These are phyloP conservation scores for Laspeyria flexula DNA, from an alignment of 2,888 invertebrate genomes.

Conservation along the genomic window DNA sequence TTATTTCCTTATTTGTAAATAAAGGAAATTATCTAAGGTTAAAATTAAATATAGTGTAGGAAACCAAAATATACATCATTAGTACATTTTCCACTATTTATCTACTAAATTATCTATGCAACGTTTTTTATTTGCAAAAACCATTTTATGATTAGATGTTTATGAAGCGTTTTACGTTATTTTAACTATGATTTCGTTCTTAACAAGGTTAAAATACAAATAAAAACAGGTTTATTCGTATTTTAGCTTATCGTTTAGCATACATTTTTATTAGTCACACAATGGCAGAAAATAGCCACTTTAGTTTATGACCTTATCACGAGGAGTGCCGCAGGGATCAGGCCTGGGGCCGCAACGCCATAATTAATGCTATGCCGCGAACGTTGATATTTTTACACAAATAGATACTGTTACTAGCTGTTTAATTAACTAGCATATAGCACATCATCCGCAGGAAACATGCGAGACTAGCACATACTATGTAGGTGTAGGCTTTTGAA, in stretches of 20 bases:
- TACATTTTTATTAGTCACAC: not conserved
- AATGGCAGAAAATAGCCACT: not conserved
- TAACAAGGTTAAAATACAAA: not conserved
- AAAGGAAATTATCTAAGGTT: conserved; percentile 32
- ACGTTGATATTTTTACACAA: not conserved
- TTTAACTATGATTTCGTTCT: not conserved
- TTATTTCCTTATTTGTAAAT: conserved; percentile 36
- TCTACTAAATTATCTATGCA: conserved; percentile 25
- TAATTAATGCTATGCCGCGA: not conserved
- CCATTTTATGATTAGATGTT: not conserved
- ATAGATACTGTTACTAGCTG: not conserved
- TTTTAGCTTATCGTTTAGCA: not conserved
- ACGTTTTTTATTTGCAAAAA: conserved; percentile 7
- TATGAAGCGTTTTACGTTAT: not conserved
- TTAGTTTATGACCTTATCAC: not conserved
- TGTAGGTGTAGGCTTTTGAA: not conserved
- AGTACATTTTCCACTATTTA: conserved; percentile 15
- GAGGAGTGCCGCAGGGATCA: not conserved
- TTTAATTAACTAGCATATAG: not conserved
- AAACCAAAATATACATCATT: conserved; percentile 18
- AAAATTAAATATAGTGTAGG: conserved; percentile 6
- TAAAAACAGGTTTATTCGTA: not conserved
- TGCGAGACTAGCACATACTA: not conserved
- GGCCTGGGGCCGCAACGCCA: not conserved
- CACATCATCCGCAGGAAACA: not conserved